Evolutionary conservation across 2,113 vertebrate species (phyloP).

Genomic region (Dicerorhinus sumatrensis): DNA sequence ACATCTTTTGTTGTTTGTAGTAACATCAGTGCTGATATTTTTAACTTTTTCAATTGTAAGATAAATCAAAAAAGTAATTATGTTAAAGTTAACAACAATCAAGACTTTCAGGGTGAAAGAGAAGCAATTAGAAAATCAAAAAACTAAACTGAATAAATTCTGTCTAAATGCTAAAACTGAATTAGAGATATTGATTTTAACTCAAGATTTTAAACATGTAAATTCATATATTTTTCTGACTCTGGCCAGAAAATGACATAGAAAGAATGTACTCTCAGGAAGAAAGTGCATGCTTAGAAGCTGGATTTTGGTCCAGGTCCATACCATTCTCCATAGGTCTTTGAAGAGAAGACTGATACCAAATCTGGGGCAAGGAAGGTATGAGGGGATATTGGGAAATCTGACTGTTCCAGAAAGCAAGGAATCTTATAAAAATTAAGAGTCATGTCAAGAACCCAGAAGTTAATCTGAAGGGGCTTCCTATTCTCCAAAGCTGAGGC

Average conservation of each 20-base stretch:
- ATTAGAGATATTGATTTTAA: constrained; percentile 64
- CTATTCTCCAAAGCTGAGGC: background rate
- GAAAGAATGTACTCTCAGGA: background rate
- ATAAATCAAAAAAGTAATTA: constrained; percentile 43
- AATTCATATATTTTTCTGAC: background rate
- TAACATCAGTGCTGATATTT: background rate
- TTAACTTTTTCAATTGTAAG: background rate
- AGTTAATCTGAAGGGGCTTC: background rate
- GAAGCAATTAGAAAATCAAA: constrained; percentile 62
- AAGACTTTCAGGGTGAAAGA: constrained; percentile 37
- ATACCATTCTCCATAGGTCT: background rate
- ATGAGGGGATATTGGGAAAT: background rate
- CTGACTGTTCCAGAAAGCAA: background rate
- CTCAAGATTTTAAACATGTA: constrained; percentile 31
- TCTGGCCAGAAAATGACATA: background rate
- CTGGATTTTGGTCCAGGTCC: background rate
- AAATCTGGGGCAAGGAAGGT: background rate
- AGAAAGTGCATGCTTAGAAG: background rate
- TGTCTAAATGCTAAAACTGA: background rate
- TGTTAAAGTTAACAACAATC: constrained; percentile 45
- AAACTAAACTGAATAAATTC: constrained; percentile 4
- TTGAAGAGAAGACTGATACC: background rate
- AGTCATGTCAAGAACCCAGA: background rate
- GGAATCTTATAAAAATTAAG: background rate
- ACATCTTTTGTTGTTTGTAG: background rate